Evolutionary conservation across 2,797 vertebrate genomes (phyloP).

Genomic region (Gymnopithys bicolor): DNA sequence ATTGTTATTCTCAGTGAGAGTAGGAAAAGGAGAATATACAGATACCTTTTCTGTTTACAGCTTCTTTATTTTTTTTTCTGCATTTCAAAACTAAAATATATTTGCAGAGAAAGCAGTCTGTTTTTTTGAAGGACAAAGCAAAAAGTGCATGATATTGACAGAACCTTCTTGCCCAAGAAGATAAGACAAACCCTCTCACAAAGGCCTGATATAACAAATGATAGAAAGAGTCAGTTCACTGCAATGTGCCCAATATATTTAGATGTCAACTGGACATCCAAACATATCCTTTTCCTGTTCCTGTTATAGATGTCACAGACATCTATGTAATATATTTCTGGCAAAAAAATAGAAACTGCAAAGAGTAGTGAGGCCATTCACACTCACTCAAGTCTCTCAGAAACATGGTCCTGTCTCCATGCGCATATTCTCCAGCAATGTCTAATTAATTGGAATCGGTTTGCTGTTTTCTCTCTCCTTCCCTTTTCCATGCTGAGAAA

Average conservation of each 20-base stretch:
- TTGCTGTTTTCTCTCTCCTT: background rate
- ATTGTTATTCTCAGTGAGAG: background rate
- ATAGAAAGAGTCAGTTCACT: background rate
- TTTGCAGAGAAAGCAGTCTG: background rate
- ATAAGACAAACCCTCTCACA: background rate
- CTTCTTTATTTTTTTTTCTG: background rate
- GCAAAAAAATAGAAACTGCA: background rate
- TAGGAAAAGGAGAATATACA: background rate
- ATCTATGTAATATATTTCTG: background rate
- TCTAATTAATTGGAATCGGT: background rate
- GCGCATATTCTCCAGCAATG: background rate
- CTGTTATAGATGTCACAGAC: background rate
- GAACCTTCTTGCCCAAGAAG: background rate
- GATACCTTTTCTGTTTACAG: background rate
- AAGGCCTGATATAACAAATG: background rate
- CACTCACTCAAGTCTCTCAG: background rate
- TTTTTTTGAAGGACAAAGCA: background rate
- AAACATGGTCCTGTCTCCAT: fast-evolving
- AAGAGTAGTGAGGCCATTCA: background rate
- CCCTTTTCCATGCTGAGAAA: background rate
- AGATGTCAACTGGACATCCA: background rate
- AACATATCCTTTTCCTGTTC: background rate
- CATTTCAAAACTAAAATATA: background rate
- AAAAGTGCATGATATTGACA: background rate
- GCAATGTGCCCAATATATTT: background rate